phyloP scores from a whole-genome alignment of 2,113 vertebrate genomes.

The Herpetotheres cachinnans region DNA sequence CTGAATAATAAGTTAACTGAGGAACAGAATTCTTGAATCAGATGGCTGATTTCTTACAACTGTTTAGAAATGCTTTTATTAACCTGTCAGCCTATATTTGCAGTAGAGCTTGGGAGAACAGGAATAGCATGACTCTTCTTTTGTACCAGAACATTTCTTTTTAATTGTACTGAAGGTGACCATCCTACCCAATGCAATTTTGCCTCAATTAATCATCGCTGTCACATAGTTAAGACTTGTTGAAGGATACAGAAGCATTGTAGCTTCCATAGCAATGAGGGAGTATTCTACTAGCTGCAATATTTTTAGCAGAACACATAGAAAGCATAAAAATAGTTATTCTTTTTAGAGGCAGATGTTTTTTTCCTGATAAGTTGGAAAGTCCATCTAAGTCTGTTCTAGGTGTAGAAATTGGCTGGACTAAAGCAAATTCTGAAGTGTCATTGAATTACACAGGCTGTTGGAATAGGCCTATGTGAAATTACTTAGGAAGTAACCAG shows the following conservation, averaged over 20 bases:
- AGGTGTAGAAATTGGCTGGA: background rate
- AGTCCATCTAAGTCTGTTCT: background rate
- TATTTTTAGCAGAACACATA: background rate
- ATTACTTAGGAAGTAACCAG: background rate
- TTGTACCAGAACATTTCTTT: background rate
- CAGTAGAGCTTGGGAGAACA: background rate
- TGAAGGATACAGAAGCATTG: background rate
- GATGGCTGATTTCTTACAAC: background rate
- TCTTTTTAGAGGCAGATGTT: background rate
- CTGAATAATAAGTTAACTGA: background rate
- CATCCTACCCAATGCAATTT: background rate
- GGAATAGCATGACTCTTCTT: background rate
- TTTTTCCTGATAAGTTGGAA: background rate
- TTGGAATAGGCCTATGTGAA: background rate
- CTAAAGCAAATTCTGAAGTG: background rate
- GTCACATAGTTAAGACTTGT: background rate
- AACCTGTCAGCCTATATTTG: background rate
- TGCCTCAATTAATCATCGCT: background rate
- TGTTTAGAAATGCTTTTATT: slow-evolving; percentile 13
- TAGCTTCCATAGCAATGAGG: background rate
- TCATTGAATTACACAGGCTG: background rate
- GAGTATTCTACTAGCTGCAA: background rate
- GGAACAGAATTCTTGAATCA: slow-evolving; percentile 1
- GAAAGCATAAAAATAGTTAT: background rate
- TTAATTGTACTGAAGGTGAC: background rate